Conservation (phyloP, 2,797 vertebrate species). For the Propithecus perrieri region DNA sequence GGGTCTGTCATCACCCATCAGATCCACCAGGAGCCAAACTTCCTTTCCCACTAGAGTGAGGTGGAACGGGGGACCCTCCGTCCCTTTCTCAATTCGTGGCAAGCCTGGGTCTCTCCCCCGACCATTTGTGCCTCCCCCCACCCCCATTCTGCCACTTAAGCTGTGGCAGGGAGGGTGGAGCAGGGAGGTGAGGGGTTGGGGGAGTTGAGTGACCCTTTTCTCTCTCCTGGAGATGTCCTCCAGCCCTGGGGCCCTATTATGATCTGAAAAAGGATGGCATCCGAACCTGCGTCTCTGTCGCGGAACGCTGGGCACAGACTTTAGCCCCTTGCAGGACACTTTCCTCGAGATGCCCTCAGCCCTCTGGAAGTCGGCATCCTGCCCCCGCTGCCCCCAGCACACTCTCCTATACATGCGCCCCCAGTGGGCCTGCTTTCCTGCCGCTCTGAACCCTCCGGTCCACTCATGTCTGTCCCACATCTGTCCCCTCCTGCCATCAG, state of each 20-base stretch:
- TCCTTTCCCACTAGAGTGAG: background rate
- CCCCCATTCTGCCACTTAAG: background rate
- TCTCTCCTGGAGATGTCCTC: background rate
- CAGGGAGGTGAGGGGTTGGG: fast-evolving
- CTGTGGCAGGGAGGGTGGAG: background rate
- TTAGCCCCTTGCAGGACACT: background rate
- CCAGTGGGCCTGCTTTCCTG: background rate
- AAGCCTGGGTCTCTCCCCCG: background rate
- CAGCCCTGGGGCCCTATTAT: background rate
- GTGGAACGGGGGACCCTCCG: background rate
- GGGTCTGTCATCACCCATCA: fast-evolving
- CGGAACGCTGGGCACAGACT: background rate
- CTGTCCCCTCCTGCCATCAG: background rate
- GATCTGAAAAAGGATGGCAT: background rate
- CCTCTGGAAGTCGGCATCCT: background rate
- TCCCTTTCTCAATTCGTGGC: background rate
- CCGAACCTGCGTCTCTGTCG: background rate
- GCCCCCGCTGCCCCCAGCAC: background rate
- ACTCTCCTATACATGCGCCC: no score
- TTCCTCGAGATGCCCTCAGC: background rate
- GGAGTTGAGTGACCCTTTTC: background rate
- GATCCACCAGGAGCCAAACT: background rate
- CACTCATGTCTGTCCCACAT: background rate
- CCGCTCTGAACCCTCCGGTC: background rate
- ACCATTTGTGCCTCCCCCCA: background rate